These are phyloP conservation scores for Criorhina ranunculi DNA, from an alignment of 2,888 invertebrate species.

Conservation along the genomic window DNA sequence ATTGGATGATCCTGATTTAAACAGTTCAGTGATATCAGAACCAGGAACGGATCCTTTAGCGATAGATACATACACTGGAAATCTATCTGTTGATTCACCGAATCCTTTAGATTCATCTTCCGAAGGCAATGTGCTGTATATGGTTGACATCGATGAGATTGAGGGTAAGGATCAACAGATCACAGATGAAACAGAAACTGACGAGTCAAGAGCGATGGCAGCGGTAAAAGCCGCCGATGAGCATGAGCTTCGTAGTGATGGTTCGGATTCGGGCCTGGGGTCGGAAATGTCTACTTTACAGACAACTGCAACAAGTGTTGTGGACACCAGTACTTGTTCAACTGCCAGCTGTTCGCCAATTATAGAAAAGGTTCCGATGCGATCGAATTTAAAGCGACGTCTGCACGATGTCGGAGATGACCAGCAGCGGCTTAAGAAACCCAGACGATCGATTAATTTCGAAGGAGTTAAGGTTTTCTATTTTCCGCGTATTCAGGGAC, in stretches of 20 bases:
- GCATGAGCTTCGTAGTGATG: constrained; percentile 90
- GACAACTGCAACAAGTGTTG: constrained; percentile 71
- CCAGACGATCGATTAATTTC: constrained; percentile 93
- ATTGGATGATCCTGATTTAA: constrained; percentile 80
- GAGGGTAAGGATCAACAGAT: constrained; percentile 45
- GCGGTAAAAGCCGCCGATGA: constrained; percentile 84
- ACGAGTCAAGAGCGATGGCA: constrained; percentile 78
- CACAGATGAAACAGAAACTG: constrained; percentile 72
- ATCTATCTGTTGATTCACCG: constrained; percentile 54
- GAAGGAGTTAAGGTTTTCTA: constrained; percentile 97
- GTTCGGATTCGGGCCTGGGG: constrained; percentile 93
- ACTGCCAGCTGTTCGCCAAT: constrained; percentile 43
- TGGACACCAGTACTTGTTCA: constrained; percentile 75
- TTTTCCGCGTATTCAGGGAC: constrained; percentile 96
- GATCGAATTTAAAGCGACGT: constrained; percentile 89
- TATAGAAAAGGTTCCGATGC: constrained; percentile 80
- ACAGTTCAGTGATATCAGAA: constrained; percentile 81
- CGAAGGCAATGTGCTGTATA: constrained; percentile 79
- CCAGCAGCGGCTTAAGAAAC: constrained; percentile 85
- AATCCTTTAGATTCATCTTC: constrained; percentile 78
- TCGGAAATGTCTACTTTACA: constrained; percentile 87
- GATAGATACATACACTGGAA: constrained; percentile 80
- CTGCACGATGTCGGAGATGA: constrained; percentile 83
- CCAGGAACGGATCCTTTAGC: constrained; percentile 83
- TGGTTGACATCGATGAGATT: constrained; percentile 77